These are phyloP conservation scores for Pseudomyrmex cubaensis DNA, from an alignment of 1,140 invertebrate genomes.

Conservation along the genomic window DNA sequence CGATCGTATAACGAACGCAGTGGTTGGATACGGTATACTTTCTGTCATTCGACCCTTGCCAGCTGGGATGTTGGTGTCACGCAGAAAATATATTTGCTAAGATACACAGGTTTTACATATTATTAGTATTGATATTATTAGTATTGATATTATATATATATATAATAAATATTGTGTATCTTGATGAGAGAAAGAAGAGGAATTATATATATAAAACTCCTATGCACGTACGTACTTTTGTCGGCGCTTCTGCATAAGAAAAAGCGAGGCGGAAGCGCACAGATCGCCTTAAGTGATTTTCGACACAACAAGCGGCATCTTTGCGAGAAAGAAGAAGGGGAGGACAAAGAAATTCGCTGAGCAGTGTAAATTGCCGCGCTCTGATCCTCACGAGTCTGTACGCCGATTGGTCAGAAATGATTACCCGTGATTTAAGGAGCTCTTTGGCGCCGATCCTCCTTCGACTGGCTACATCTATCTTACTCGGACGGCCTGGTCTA, in stretches of 20 bases:
- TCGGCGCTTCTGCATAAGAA: background rate
- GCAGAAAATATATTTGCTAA: background rate
- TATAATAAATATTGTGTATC: background rate
- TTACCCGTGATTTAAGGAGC: conserved; percentile 83
- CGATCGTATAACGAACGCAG: conserved; percentile 81
- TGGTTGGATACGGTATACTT: conserved; percentile 32
- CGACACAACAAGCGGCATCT: background rate
- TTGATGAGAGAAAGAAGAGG: background rate
- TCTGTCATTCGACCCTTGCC: background rate
- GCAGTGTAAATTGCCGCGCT: conserved; percentile 64
- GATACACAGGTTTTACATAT: no score
- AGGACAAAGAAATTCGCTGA: conserved; percentile 30
- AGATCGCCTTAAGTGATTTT: conserved; percentile 21
- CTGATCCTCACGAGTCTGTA: conserved; percentile 69
- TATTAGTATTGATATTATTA: no score
- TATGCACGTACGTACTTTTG: no score
- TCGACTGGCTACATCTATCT: conserved; percentile 74
- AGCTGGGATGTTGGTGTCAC: background rate
- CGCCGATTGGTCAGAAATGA: conserved; percentile 81
- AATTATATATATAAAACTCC: no score
- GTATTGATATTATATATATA: no score
- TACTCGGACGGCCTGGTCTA: conserved; percentile 67
- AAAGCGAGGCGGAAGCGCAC: background rate
- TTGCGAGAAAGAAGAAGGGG: conserved; percentile 8
- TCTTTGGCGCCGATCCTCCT: conserved; percentile 70